phyloP scores from a whole-genome alignment of 2,797 vertebrate species.

The Mus spretus region DNA sequence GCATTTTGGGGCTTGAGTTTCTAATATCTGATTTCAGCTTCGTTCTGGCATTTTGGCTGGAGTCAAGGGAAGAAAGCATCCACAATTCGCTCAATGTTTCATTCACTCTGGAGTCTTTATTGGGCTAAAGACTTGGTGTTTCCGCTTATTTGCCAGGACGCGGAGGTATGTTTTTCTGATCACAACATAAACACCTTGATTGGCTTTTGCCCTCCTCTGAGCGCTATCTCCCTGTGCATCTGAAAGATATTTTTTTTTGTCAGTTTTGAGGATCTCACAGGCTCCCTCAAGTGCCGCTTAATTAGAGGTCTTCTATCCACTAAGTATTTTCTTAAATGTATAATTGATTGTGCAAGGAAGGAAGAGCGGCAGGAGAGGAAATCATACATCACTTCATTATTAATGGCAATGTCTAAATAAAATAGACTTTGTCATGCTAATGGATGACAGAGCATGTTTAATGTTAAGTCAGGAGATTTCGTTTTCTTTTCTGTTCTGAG shows the following conservation, averaged over 20 bases:
- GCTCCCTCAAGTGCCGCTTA: slow-evolving; percentile 86
- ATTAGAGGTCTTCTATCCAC: slow-evolving; percentile 88
- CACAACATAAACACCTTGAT: slow-evolving; percentile 72
- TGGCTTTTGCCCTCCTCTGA: background rate
- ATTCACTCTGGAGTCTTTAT: slow-evolving; percentile 9
- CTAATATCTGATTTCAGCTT: slow-evolving; percentile 76
- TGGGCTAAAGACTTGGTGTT: slow-evolving; percentile 38
- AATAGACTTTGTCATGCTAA: slow-evolving; percentile 97
- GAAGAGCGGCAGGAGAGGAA: slow-evolving; percentile 89
- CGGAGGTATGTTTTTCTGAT: slow-evolving; percentile 64
- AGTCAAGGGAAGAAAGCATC: slow-evolving; percentile 60
- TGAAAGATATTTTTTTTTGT: slow-evolving; percentile 65
- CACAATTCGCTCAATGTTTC: slow-evolving; percentile 35
- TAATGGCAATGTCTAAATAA: slow-evolving; percentile 97
- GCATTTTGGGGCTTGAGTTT: background rate
- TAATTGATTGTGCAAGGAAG: slow-evolving; percentile 91
- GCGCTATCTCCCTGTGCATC: slow-evolving; percentile 24
- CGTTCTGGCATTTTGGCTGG: slow-evolving; percentile 37
- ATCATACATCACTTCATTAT: slow-evolving; percentile 96
- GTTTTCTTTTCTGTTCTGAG: slow-evolving; percentile 83
- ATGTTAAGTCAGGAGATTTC: slow-evolving; percentile 88
- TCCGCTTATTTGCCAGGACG: slow-evolving; percentile 46
- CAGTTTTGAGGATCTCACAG: slow-evolving; percentile 82
- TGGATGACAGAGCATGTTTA: slow-evolving; percentile 92
- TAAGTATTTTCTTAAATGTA: slow-evolving; percentile 92